Percentiles rank a stretch among this genome's conserved stretches.
These are phyloP conservation scores for Heteronetta atricapilla DNA, from an alignment of 2,113 vertebrate species.

Conservation along the genomic window DNA sequence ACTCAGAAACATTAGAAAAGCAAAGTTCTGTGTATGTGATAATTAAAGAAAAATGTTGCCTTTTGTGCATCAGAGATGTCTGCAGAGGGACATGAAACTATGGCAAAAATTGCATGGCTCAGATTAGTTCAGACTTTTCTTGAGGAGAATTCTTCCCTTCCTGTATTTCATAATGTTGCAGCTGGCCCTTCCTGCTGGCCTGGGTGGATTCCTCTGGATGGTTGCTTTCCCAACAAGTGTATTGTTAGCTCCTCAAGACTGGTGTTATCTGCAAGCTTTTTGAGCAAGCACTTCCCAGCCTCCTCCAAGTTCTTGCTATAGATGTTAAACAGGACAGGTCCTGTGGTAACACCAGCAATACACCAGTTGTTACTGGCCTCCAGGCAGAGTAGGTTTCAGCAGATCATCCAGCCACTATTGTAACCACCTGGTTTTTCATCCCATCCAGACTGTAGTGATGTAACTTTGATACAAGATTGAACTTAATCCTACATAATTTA, in stretches of 20 bases:
- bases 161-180: background rate
- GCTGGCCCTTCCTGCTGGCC: background rate
- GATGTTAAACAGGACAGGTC: background rate
- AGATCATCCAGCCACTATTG: background rate
- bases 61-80: background rate
- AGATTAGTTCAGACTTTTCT: background rate
- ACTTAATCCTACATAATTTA: background rate
- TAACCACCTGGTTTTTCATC: background rate
- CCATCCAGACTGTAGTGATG: background rate
- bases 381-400: background rate
- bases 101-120: background rate
- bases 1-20: background rate
- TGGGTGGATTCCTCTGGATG: background rate
- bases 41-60: background rate
- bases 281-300: accelerated
- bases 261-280: background rate
- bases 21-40: background rate
- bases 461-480: background rate
- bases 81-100: background rate
- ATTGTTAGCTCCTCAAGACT: background rate
- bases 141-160: background rate
- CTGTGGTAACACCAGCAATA: accelerated
- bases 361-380: accelerated
- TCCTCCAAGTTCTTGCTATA: background rate
- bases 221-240: background rate